Evolutionary conservation across 1,140 invertebrate species (phyloP).

Genomic region (Andrena cerasifolii): DNA sequence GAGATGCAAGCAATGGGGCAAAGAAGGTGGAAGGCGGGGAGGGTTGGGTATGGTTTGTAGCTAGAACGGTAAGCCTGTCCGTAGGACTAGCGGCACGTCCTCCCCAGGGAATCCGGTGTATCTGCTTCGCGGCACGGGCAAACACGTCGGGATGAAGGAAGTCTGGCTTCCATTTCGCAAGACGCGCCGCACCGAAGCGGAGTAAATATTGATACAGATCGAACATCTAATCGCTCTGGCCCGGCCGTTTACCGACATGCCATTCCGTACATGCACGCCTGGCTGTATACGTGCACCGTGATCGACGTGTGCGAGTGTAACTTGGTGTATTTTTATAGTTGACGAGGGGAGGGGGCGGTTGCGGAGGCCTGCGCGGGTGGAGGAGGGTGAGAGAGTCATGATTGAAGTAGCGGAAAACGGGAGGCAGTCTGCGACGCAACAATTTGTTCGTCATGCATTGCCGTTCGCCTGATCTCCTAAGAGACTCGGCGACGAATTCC

Average conservation of each 20-base stretch:
- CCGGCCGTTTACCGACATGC: conserved; percentile 71
- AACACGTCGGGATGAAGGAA: conserved; percentile 74
- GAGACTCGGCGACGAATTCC: conserved; percentile 15
- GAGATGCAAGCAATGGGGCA: conserved; percentile 55
- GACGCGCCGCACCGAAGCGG: conserved; percentile 67
- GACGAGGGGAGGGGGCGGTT: too few species aligned
- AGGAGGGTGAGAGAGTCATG: conserved; percentile 27
- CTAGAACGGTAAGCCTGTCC: conserved; percentile 77
- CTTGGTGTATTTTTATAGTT: conserved; percentile 37
- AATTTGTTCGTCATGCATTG: conserved; percentile 53
- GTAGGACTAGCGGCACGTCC: conserved; percentile 75
- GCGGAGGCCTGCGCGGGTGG: too few species aligned
- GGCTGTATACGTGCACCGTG: neutral
- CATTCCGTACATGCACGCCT: conserved; percentile 58
- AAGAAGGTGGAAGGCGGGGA: conserved; percentile 19
- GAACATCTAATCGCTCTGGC: conserved; percentile 75
- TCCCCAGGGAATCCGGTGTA: conserved; percentile 77
- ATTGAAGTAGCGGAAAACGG: conserved; percentile 49
- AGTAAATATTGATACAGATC: conserved; percentile 77
- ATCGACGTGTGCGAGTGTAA: neutral
- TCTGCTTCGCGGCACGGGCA: conserved; percentile 78
- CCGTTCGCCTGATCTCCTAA: conserved; percentile 22
- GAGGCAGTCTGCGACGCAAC: conserved; percentile 39
- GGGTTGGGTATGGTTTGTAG: conserved; percentile 65
- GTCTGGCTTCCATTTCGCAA: conserved; percentile 74